Conservation (phyloP, 2,797 vertebrate genomes). For the Synaphobranchus kaupii region DNA sequence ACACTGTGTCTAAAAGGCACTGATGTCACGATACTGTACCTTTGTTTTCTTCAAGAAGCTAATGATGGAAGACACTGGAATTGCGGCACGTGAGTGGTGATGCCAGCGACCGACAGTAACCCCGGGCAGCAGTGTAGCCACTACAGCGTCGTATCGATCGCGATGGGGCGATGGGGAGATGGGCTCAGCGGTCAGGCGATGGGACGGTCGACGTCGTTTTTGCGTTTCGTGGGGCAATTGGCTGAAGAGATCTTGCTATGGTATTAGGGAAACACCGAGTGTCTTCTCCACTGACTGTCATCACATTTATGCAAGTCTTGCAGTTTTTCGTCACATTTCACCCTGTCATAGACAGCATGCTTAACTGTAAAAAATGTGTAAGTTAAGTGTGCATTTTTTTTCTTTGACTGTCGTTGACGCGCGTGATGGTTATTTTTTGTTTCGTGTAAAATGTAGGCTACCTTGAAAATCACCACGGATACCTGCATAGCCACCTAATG, state of each 20-base stretch:
- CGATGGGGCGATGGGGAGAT: slow-evolving; percentile 41
- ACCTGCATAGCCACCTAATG: no score
- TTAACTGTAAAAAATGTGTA: not conserved
- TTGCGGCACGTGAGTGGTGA: not conserved
- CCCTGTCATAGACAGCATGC: not conserved
- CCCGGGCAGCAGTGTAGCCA: slow-evolving; percentile 39
- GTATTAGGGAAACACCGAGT: slow-evolving; percentile 26
- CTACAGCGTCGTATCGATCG: slow-evolving; percentile 32
- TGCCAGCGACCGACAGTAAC: slow-evolving; percentile 55
- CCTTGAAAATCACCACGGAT: no score
- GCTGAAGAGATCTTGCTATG: slow-evolving; percentile 56
- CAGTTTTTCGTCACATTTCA: not conserved
- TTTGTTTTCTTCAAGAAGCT: not conserved
- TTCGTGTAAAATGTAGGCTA: not conserved
- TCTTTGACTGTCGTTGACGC: not conserved
- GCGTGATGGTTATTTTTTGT: no score
- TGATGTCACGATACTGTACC: not conserved
- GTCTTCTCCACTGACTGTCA: not conserved
- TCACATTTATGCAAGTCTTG: not conserved
- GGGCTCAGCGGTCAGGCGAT: slow-evolving; percentile 53
- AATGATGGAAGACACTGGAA: not conserved
- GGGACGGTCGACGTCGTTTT: slow-evolving; percentile 43
- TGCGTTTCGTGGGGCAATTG: slow-evolving; percentile 56
- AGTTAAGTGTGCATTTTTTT: not conserved
- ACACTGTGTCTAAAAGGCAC: not conserved